phyloP scores from a whole-genome alignment of 2,113 vertebrate species.

The Tinamus guttatus region DNA sequence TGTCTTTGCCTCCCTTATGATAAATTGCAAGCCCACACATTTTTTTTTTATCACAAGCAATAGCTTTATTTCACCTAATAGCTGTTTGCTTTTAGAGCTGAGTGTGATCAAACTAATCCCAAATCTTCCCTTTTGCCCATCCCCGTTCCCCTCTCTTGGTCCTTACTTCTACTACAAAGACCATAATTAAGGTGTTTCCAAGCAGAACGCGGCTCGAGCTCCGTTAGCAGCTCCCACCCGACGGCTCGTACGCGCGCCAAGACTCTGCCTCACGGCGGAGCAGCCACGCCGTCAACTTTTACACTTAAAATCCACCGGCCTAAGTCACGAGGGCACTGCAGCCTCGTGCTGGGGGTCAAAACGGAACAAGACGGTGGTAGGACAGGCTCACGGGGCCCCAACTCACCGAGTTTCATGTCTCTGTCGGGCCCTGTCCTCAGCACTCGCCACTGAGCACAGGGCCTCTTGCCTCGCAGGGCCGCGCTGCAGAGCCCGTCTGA shows the following conservation, averaged over 20 bases:
- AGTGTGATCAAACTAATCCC: not conserved
- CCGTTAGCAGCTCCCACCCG: fast-evolving
- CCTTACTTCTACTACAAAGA: not conserved
- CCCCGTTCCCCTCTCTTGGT: not conserved
- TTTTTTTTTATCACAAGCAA: not conserved
- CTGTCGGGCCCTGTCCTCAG: not conserved
- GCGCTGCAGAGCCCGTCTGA: not conserved
- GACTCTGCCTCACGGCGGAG: not conserved
- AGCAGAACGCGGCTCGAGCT: not conserved
- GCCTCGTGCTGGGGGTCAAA: not conserved
- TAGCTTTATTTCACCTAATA: not conserved
- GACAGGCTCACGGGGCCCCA: not conserved
- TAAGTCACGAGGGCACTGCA: fast-evolving
- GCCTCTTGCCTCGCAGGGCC: not conserved
- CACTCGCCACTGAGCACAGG: fast-evolving
- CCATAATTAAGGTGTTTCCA: not conserved
- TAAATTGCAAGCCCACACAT: not conserved
- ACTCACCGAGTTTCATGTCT: not conserved
- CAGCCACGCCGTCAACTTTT: not conserved
- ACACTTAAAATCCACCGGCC: not conserved
- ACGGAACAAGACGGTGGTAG: not conserved
- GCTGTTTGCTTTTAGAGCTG: not conserved
- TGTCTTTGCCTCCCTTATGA: not conserved
- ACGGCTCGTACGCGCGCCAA: fast-evolving
- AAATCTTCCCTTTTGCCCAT: not conserved